Evolutionary conservation across 2,888 invertebrate genomes (phyloP).

Genomic region (Corbicula japonica): DNA sequence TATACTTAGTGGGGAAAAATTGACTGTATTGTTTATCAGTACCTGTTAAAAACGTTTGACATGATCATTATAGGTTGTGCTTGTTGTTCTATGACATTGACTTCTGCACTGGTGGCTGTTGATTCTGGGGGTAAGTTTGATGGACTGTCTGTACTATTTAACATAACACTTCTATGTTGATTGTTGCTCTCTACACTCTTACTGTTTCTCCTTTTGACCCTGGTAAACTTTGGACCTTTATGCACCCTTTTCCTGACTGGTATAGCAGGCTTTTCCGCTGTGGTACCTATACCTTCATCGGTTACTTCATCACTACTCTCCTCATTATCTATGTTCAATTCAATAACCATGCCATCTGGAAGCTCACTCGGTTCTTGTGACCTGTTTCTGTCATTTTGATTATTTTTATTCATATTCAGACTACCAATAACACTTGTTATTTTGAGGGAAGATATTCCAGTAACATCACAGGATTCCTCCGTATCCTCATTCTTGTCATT

Average conservation of each 20-base stretch:
- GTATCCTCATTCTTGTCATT: background rate
- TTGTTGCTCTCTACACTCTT: no score
- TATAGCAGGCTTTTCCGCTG: background rate
- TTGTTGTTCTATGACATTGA: no score
- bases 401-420: background rate
- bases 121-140: no score
- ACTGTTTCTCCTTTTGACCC: no score
- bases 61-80: conserved; percentile 29
- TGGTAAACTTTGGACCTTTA: no score
- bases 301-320: background rate
- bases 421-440: conserved; percentile 18
- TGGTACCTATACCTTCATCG: background rate
- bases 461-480: background rate
- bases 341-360: conserved; percentile 24
- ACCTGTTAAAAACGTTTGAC: conserved; percentile 30
- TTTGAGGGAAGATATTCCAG: background rate
- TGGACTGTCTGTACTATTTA: no score
- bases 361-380: conserved; percentile 1
- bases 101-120: no score
- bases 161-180: no score
- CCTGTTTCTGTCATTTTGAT: no score
- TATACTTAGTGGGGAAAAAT: background rate
- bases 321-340: conserved; percentile 22
- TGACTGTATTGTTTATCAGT: background rate
- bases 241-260: no score